Conservation (phyloP, 2,888 invertebrate species). For the Zeuzera pyrina region DNA sequence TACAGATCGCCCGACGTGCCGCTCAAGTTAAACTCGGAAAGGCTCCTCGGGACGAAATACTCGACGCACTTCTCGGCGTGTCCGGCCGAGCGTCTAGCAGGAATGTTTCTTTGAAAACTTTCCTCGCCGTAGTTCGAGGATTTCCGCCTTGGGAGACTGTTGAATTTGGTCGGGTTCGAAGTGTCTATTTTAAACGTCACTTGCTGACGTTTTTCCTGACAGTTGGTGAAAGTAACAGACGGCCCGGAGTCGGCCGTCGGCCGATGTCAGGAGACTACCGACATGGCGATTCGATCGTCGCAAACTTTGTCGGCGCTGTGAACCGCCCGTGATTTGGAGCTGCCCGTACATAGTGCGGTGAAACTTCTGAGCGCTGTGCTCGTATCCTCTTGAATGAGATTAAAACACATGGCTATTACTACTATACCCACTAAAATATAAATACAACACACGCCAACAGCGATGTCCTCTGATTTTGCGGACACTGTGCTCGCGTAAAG, state of each 20-base stretch:
- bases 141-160: slow-evolving; percentile 69
- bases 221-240: slow-evolving; percentile 33
- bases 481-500: slow-evolving; percentile 61
- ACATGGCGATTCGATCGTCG: slow-evolving; percentile 65
- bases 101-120: slow-evolving; percentile 77
- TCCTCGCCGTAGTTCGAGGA: slow-evolving; percentile 43
- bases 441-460: slow-evolving; percentile 83
- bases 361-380: slow-evolving; percentile 31
- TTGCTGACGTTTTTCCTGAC: slow-evolving; percentile 36
- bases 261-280: slow-evolving; percentile 73
- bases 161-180: slow-evolving; percentile 63
- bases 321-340: slow-evolving; percentile 40
- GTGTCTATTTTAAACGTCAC: slow-evolving; percentile 51
- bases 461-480: slow-evolving; percentile 73
- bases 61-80: slow-evolving; percentile 79
- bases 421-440: slow-evolving; percentile 90
- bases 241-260: slow-evolving; percentile 42
- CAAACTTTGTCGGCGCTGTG: slow-evolving; percentile 59
- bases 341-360: slow-evolving; percentile 33
- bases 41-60: slow-evolving; percentile 87
- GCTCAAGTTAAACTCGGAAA: slow-evolving; percentile 87
- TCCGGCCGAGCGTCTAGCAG: slow-evolving; percentile 75
- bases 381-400: slow-evolving; percentile 86
- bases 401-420: slow-evolving; percentile 90
- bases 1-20: slow-evolving; percentile 59